Evolutionary conservation across 2,888 invertebrate species (phyloP), one percentile per base, ranked within the genome.

Genomic region (Oscheius sp.): DNA sequence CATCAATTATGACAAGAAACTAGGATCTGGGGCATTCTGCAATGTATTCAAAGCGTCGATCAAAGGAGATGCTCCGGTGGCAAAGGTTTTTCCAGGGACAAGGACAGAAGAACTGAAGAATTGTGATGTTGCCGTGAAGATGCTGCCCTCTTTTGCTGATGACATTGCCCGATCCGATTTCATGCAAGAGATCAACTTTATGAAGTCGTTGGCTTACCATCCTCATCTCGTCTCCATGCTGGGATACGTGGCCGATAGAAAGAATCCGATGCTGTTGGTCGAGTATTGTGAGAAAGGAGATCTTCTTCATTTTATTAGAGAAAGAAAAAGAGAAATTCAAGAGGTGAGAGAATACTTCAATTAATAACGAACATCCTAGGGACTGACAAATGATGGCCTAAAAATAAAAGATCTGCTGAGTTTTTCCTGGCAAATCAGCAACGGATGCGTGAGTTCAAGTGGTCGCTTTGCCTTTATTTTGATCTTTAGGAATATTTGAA

Each of bases 131-230:
- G 86, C 86, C 9, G 83, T 85, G 7, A 86, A 86, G 72, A 81
- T 84, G 84, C 74, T 86, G 21, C 86, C 86, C 12, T 75, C 82
- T 16, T 86, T 85, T 70, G 85, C 86, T 13, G 86, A 86, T 61
- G 85, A 84, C 68, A 83, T 82, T 5, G 83, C 86, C 0, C 52
- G 81, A 61, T 80, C 81, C 0, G 86, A 86, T 73, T 86, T 86
- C 63, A 79, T 83, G 76, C 84, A 86, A 76, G 86, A 86, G 73
- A 86, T 86, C 53, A 84, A 84, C 72, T 86, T 86, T 75, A 86
- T 86, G 86, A 86, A 86, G 69, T 83, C 84, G 0, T 75, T 86
- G n/a, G 75, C 78, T 43, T 86, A 85, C 72, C 86, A 86, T 68
- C 84, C 83, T 0, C 84, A 86, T 75, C 71, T 86, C 59, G 85